Percentiles rank a stretch among this genome's conserved stretches.
These are phyloP conservation scores for Palythoa caribaeorum DNA, from an alignment of 92 coral and sea anemone species.

Conservation along the genomic window DNA sequence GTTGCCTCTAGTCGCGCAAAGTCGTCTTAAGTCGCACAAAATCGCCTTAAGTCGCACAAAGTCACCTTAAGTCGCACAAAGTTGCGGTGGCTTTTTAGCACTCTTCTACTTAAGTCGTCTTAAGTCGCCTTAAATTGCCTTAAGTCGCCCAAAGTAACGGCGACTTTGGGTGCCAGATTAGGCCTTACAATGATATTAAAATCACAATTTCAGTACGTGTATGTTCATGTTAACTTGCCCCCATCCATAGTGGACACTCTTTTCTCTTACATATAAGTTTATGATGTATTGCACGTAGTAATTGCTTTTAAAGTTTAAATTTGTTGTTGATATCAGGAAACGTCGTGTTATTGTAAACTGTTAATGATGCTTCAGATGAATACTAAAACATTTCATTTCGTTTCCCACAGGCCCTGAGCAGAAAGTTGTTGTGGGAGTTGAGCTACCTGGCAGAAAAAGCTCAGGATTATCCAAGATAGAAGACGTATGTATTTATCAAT, in stretches of 20 bases:
- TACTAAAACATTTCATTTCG: neutral
- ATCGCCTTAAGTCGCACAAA: too few species aligned
- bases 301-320: neutral
- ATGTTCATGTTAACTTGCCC: too few species aligned
- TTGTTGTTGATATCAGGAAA: neutral
- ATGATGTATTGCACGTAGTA: neutral
- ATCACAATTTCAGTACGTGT: too few species aligned
- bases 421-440: conserved; percentile 44
- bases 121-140: too few species aligned
- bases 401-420: conserved; percentile 40
- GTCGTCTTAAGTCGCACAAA: too few species aligned
- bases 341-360: neutral
- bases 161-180: too few species aligned
- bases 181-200: too few species aligned
- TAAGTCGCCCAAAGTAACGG: too few species aligned
- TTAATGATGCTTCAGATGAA: neutral
- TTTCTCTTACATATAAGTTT: neutral
- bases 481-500: conserved; percentile 54
- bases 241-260: neutral
- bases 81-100: too few species aligned
- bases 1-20: too few species aligned
- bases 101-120: too few species aligned
- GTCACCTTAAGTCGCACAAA: too few species aligned
- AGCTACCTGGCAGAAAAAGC: conserved; percentile 66
- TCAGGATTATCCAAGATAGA: conserved; percentile 85